Evolutionary conservation across 2,797 vertebrate species (phyloP), one percentile per base, ranked within the genome.

Genomic region (Microctenopoma lineatum): DNA sequence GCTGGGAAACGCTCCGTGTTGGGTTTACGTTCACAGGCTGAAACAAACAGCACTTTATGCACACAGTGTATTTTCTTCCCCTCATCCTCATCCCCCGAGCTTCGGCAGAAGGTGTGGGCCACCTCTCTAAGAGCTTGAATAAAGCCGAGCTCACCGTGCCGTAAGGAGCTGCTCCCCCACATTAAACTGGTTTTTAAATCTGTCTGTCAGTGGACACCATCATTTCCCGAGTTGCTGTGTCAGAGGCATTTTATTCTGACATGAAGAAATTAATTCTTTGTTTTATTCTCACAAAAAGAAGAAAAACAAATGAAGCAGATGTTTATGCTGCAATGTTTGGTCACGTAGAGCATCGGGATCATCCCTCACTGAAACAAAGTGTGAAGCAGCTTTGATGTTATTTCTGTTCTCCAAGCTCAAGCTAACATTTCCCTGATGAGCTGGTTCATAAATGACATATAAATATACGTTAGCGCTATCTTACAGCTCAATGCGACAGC

Each of bases 1-100:
- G 8, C 6, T 29, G 27, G 25, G 56, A 62, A 63, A 61, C 46
- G 36, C 62, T 27, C 32, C 57, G 46, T 36, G 29, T 57, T 13
- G 14, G 26, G 4, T 41, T 21, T n/a, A 39, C 27, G 38, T 65
- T 51, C 16, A 57, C 32, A 52, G 10, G 51, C 29, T 39, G 39
- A 57, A 54, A 59, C 25, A 61, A 25, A 45, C 15, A 13, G 21
- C 14, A 27, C 5, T 29, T 60, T 45, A 34, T 34, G 32, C 9
- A 34, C 9, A 9, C 7, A 34, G 32, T 8, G 1, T 8, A 7
- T 44, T 44, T 18, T 3, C 9, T 45, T 34, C 32, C 32, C 32
- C 32, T 34, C 32, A 34, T 34, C 32, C 32, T 6, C 29, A 32
- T 8, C 32, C 32, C 32, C 9, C 32, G 32, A 34, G 32, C 9